Conservation (phyloP, 1,140 invertebrate genomes). For the Proctacanthus coquilletti region DNA sequence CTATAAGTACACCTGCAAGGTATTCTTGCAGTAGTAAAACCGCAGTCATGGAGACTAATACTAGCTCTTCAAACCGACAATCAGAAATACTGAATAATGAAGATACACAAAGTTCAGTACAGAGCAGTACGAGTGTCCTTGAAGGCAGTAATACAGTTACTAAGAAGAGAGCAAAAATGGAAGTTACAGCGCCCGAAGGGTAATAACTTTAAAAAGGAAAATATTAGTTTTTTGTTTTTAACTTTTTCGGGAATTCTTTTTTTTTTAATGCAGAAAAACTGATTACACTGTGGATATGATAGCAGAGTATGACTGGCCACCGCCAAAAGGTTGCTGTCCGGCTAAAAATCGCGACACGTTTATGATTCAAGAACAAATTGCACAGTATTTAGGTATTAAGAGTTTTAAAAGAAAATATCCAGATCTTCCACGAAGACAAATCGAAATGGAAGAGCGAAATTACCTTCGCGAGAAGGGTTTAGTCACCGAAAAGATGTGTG, state of each 20-base stretch:
- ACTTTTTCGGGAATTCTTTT: too few species aligned
- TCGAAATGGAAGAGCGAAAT: constrained; percentile 80
- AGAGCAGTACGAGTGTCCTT: constrained; percentile 37
- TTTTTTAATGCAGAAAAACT: constrained; percentile 37
- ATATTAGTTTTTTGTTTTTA: constrained; percentile 7
- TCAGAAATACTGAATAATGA: constrained; percentile 47
- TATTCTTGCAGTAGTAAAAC: too few species aligned
- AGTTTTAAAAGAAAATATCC: constrained; percentile 94
- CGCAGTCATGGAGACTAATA: too few species aligned
- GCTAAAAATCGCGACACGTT: constrained; percentile 50
- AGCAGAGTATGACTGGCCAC: constrained; percentile 89
- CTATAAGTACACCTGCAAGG: constrained; percentile 36
- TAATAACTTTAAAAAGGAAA: constrained; percentile 19
- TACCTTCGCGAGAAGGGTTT: constrained; percentile 70
- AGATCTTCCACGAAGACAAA: constrained; percentile 63
- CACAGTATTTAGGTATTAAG: constrained; percentile 81
- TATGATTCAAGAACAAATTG: constrained; percentile 77
- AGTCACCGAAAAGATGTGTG: constrained; percentile 83
- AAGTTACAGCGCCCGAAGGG: constrained; percentile 52
- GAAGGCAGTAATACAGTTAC: constrained; percentile 29
- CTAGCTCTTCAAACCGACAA: constrained; percentile 17
- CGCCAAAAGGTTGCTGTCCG: constrained; percentile 38
- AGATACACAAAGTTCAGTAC: constrained; percentile 59
- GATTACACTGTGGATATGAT: constrained; percentile 72
- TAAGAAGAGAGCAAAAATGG: constrained; percentile 53